A percentile compares a stretch with the other conserved stretches of the same genome.
These are phyloP conservation scores for Monodelphis domestica DNA, from an alignment of 2,797 vertebrate species.

Conservation along the genomic window DNA sequence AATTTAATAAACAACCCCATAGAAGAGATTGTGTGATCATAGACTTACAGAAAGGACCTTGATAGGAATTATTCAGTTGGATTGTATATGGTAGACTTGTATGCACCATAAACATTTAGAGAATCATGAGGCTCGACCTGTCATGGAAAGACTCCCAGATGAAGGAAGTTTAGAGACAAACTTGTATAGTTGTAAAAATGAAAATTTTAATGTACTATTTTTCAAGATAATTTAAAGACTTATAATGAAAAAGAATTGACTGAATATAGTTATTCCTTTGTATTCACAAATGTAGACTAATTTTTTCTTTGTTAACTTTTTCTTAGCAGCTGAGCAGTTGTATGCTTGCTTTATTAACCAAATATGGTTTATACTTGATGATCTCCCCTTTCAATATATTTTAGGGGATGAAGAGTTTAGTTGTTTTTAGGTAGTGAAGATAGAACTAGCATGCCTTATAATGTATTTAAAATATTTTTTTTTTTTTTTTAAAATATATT, in stretches of 20 bases:
- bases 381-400: neutral
- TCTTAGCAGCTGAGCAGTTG: neutral
- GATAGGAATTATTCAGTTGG: neutral
- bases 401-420: neutral
- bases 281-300: neutral
- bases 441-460: neutral
- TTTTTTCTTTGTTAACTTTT: no score
- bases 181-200: neutral
- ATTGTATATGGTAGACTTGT: neutral
- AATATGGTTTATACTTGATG: neutral
- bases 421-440: rapidly evolving
- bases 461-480: neutral
- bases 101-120: neutral
- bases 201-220: neutral
- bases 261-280: rapidly evolving
- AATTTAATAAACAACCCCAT: neutral
- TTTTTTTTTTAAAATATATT: no score
- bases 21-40: neutral
- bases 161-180: neutral
- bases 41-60: neutral
- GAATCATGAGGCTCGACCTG: neutral
- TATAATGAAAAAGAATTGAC: rapidly evolving
- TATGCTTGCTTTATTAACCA: neutral
- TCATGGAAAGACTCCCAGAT: neutral
- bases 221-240: rapidly evolving